Evolutionary conservation across 1,140 invertebrate species (phyloP), one percentile per base, ranked within the genome.

Genomic region (Andrena cerasifolii): DNA sequence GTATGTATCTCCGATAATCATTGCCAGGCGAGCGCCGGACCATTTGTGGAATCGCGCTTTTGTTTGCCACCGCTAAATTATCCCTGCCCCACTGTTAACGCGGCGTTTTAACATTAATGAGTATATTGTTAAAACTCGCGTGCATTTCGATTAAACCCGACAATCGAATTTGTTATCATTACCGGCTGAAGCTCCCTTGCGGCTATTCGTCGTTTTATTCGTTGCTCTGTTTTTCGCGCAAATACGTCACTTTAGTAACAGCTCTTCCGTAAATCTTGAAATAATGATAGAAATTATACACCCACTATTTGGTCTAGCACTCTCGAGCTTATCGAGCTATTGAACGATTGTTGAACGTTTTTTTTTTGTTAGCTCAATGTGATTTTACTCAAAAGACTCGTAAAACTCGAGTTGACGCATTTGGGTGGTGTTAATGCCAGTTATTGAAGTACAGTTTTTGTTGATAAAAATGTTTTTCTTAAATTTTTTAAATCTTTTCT

Each of bases 71-170:
- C 53, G 65, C 53, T 80, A 80, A 90, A 91, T 90, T 89, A 86
- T 83, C 76, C 82, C 40, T 66, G 45, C 79, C 3, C 66, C 70
- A 75, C 76, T 87, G 89, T 86, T 88, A 87, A 86, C 85, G 73
- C 62, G 78, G 78, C 82, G 89, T 90, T n/a, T n/a, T 90, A 90
- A 90, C 89, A 86, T 88, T 90, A 91, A 90, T 88, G 83, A 87
- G 83, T 90, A 89, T 90, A 90, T 90, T 91, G 88, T 89, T 88
- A 90, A 90, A 91, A 90, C 78, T 87, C 80, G 73, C 87, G 85
- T 86, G 83, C 77, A 85, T 89, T 90, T 88, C 85, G 84, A 90
- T 89, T 88, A 90, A n/a, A 78, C 70, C 63, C 61, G 68, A 79
- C 88, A 86, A 89, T 86, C 77, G 74, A 86, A 84, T 89, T 82